phyloP scores from a whole-genome alignment of 2,797 vertebrate species.

The Pelochelys cantorii region DNA sequence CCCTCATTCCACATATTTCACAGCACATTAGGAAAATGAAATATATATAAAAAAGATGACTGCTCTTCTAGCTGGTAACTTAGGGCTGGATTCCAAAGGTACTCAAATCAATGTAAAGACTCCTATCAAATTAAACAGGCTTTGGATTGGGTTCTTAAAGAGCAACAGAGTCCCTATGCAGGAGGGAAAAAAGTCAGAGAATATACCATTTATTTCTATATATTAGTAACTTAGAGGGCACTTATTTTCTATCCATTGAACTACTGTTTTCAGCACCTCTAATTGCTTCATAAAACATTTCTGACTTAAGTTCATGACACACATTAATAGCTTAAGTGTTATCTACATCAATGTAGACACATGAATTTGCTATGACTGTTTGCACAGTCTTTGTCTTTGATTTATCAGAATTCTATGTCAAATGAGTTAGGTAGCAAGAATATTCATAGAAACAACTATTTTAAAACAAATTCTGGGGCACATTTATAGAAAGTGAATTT shows the following conservation, averaged over 20 bases:
- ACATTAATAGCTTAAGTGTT: not conserved
- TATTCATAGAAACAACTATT: not conserved
- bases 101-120: not conserved
- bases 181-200: not conserved
- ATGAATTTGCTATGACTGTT: not conserved
- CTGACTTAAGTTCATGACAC: not conserved
- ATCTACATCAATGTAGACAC: not conserved
- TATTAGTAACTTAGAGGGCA: not conserved
- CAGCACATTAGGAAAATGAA: conserved; percentile 32
- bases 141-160: conserved; percentile 4
- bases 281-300: not conserved
- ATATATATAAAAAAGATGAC: conserved; percentile 41
- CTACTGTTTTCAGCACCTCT: not conserved
- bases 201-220: not conserved
- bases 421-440: not conserved
- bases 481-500: not conserved
- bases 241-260: not conserved
- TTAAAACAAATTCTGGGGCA: not conserved
- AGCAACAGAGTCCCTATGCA: not conserved
- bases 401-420: not conserved
- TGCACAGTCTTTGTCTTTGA: not conserved
- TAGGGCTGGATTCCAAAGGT: not conserved
- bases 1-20: conserved; percentile 16
- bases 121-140: not conserved
- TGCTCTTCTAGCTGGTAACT: conserved; percentile 51